Base-by-base conservation (phyloP, 2,113 vertebrate species). In the Hucho hucho region DNA sequence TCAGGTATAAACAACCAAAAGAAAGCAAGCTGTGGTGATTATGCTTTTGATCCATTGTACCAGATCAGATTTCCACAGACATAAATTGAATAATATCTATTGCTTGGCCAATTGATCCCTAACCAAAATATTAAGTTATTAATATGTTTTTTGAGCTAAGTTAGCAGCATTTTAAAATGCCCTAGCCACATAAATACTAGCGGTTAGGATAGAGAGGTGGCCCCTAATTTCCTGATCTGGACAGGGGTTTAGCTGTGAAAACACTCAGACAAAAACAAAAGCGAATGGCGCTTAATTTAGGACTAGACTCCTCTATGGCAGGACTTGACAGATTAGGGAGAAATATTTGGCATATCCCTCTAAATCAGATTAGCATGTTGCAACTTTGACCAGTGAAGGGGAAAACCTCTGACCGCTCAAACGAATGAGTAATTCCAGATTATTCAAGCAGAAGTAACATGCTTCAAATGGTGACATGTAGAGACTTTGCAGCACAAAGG, bases 151-250 rank as follows among this genome's bases (percentile, higher is more conserved):
- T 29, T 11, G 13, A 29, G 46, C 1, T 20, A 28, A 73, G 70
- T 7, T 28, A 29, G 56, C 3, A 2, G 63, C 26, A 1, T 64
- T 64, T 28, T 4, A 26, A 43, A 20, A 11, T 29, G 28, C 14
- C 16, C 3, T 20, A 20, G 18, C 26, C 18, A 5, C 16, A 32
- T 37, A 29, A 16, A 20, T 18, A 37, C 29, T 32, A 29, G 7
- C 37, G 2, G 37, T 3, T 12, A 14, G 16, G 6, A 29, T 29
- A 5, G 7, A 67, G 74, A 89, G 92, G 29, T 94, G 26, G 94
- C 93, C 65, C 93, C 94, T 64, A 95, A 96, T 14, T 96, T 93
- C 85, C 95, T 96, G 77, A 96, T 95, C 86, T 95, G 94, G 79
- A 95, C 90, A 72, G 94, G 94, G 1, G 91, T 93, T 94, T 95